Evolutionary conservation across 1,140 invertebrate genomes (phyloP).

Genomic region (Drosophila azteca): DNA sequence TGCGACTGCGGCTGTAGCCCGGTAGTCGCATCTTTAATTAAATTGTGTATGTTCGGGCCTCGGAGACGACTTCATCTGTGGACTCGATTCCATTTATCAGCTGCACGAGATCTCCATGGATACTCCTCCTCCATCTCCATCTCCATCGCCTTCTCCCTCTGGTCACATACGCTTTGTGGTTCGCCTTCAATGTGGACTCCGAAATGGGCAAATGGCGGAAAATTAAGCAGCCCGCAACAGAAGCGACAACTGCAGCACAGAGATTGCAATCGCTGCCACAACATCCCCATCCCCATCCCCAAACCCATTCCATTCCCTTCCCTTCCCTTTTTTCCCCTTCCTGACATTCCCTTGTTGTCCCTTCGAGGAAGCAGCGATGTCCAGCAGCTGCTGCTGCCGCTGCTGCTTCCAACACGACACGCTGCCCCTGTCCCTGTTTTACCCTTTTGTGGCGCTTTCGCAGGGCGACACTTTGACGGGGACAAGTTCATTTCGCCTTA

Average conservation of each 20-base stretch:
- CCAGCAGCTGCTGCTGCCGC: constrained; percentile 44
- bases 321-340: not conserved
- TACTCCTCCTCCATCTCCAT: constrained; percentile 20
- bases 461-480: constrained; percentile 70
- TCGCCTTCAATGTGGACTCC: constrained; percentile 9
- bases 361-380: constrained; percentile 41
- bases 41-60: constrained; percentile 68
- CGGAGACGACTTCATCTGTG: constrained; percentile 63
- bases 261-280: constrained; percentile 72
- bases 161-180: constrained; percentile 66
- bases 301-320: not conserved
- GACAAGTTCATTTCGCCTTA: constrained; percentile 69
- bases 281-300: constrained; percentile 22
- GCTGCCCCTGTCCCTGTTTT: constrained; percentile 15
- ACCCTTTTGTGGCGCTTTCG: constrained; percentile 50
- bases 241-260: constrained; percentile 46
- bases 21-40: constrained; percentile 77
- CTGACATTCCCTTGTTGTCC: constrained; percentile 25
- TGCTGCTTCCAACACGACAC: constrained; percentile 52
- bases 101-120: constrained; percentile 58
- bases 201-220: constrained; percentile 79
- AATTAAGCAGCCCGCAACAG: constrained; percentile 58
- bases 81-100: constrained; percentile 54
- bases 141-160: constrained; percentile 12
- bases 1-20: constrained; percentile 4